These are phyloP conservation scores for Vombatus ursinus DNA, from an alignment of 2,113 vertebrate genomes.

Conservation along the genomic window DNA sequence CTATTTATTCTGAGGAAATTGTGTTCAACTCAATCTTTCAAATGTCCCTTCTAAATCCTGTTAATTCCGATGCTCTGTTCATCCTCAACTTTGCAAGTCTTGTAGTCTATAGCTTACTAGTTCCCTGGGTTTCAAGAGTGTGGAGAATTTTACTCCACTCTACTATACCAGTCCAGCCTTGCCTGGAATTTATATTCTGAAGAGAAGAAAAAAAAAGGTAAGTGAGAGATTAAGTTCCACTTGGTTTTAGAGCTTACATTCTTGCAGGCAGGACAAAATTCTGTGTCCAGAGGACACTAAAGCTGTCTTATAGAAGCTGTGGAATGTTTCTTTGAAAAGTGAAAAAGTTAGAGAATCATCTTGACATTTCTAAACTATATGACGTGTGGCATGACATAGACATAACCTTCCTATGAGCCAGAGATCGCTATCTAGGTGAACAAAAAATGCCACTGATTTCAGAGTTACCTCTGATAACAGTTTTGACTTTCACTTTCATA, in stretches of 20 bases:
- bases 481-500: conserved; percentile 7
- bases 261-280: not conserved
- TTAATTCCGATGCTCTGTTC: conserved; percentile 12
- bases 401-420: not conserved
- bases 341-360: not conserved
- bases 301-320: not conserved
- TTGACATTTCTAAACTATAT: conserved; percentile 18
- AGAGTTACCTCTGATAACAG: not conserved
- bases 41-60: conserved; percentile 14
- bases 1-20: not conserved
- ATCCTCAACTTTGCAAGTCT: not conserved
- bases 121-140: not conserved
- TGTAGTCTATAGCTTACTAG: conserved; percentile 2
- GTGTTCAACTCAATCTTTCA: conserved; percentile 2
- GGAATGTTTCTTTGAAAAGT: not conserved
- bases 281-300: not conserved
- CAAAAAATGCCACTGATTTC: conserved; percentile 20
- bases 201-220: not conserved
- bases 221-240: conserved; percentile 8
- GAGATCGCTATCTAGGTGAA: not conserved
- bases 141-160: conserved; percentile 11
- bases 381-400: not conserved
- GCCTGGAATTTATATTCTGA: not conserved
- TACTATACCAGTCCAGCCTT: not conserved
- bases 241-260: conserved; percentile 11